Conservation (phyloP, 2,888 invertebrate species). For the Flexamia atlantica region DNA sequence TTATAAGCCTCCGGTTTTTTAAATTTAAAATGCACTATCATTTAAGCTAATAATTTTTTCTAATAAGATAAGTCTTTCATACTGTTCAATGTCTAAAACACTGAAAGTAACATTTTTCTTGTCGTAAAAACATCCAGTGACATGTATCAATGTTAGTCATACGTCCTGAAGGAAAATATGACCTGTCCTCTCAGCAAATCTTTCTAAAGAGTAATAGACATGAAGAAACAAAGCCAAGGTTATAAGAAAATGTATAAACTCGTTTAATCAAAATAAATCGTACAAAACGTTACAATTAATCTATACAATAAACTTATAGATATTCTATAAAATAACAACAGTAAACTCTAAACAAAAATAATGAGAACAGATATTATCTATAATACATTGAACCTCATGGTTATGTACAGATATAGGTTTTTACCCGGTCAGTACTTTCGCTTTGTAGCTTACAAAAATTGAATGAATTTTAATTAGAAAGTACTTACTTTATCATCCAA, state of each 20-base stretch:
- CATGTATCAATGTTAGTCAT: no score
- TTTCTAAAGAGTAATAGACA: neutral
- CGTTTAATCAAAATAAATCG: conserved; percentile 53
- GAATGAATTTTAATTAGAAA: neutral
- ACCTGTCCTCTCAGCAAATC: no score
- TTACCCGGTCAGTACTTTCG: neutral
- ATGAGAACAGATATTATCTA: conserved; percentile 10
- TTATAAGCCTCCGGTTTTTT: no score
- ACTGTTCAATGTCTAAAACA: no score
- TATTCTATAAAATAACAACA: conserved; percentile 48
- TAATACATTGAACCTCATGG: conserved; percentile 52
- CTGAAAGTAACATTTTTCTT: no score
- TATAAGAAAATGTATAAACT: conserved; percentile 55
- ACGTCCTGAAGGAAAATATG: no score
- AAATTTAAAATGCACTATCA: no score
- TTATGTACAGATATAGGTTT: conserved; percentile 20
- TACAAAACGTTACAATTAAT: conserved; percentile 41
- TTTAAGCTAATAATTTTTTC: no score
- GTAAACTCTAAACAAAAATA: conserved; percentile 48
- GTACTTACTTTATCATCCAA: conserved; percentile 11
- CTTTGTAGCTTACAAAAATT: conserved; percentile 11
- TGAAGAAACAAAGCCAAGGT: neutral
- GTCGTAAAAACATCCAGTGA: no score
- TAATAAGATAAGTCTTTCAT: no score
- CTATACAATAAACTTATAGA: conserved; percentile 49